These are phyloP conservation scores for Caenorhabditis briggsae DNA, from an alignment of 1,140 invertebrate genomes.

Conservation along the genomic window DNA sequence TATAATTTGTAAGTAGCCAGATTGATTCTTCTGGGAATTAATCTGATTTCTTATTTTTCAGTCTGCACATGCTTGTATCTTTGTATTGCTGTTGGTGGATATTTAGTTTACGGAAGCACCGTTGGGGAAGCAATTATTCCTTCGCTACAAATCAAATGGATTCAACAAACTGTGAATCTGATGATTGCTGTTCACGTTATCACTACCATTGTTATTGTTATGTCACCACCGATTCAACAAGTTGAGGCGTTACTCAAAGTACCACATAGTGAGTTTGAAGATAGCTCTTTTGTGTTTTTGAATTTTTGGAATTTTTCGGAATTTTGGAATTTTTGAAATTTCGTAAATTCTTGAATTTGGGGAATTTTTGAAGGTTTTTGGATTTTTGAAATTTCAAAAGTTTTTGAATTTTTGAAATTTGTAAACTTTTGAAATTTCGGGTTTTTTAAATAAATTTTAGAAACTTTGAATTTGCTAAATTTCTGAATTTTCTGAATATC, in stretches of 20 bases:
- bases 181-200: slow-evolving; percentile 79
- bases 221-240: slow-evolving; percentile 81
- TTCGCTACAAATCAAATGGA: slow-evolving; percentile 71
- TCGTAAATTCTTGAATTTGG: not conserved
- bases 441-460: too few species aligned
- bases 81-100: slow-evolving; percentile 68
- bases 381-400: too few species aligned
- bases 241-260: slow-evolving; percentile 83
- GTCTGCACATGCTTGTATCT: slow-evolving; percentile 69
- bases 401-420: too few species aligned
- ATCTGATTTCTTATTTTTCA: slow-evolving; percentile 57
- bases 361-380: too few species aligned
- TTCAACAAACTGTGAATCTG: slow-evolving; percentile 71
- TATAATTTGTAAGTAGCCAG: not conserved
- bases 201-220: slow-evolving; percentile 78
- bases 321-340: too few species aligned
- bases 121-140: slow-evolving; percentile 73
- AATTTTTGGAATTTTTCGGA: slow-evolving; percentile 24
- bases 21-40: not conserved
- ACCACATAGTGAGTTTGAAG: slow-evolving; percentile 81
- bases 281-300: not conserved
- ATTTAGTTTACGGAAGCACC: slow-evolving; percentile 69
- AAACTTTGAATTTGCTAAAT: too few species aligned
- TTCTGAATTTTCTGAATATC: too few species aligned
- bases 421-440: too few species aligned